phyloP scores from a whole-genome alignment of 2,888 invertebrate genomes.

The Chrysina gloriosa region DNA sequence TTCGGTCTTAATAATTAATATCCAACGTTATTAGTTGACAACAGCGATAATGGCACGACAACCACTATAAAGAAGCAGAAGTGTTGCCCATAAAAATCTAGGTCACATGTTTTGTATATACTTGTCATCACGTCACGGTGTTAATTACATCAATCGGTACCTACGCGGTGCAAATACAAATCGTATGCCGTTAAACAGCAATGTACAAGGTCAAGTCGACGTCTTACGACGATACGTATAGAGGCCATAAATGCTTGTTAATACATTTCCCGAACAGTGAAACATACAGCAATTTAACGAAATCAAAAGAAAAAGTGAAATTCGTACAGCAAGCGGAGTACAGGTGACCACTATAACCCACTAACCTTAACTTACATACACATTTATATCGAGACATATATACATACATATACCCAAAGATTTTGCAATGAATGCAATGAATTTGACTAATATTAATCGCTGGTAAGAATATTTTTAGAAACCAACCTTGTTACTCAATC shows the following conservation, averaged over 20 bases:
- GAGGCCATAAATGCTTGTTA: background rate
- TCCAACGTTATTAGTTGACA: background rate
- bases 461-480: too few relatives aligned
- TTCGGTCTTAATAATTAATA: constrained; percentile 4
- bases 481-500: too few relatives aligned
- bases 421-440: background rate
- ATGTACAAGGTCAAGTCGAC: constrained; percentile 23
- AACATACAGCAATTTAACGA: constrained; percentile 1
- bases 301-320: constrained; percentile 31
- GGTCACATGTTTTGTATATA: constrained; percentile 9
- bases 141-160: constrained; percentile 16
- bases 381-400: background rate
- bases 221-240: background rate
- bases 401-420: background rate
- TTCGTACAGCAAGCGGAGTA: background rate
- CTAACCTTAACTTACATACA: constrained; percentile 23
- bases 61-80: background rate
- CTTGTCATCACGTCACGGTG: constrained; percentile 9
- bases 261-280: constrained; percentile 4
- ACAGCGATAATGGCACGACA: background rate
- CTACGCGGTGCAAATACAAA: constrained; percentile 23
- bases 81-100: background rate
- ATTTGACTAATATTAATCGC: too few relatives aligned
- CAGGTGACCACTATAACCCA: constrained; percentile 9
- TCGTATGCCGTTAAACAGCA: background rate